Evolutionary conservation across 2,888 invertebrate species (phyloP).

Genomic region (Pseudolycoriella hygida): DNA sequence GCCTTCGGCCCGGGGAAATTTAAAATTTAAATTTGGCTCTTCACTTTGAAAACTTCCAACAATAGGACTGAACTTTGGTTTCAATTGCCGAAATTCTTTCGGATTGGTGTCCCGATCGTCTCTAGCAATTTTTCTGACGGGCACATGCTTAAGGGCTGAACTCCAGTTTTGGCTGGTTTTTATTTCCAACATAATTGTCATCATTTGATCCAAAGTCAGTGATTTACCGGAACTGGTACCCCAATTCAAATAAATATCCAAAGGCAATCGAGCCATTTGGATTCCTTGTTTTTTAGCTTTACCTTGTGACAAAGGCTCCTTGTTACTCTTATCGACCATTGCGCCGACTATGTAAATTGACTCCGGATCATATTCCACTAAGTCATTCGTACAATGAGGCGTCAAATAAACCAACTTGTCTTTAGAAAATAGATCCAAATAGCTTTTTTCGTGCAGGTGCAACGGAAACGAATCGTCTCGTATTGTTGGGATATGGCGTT

Average conservation of each 20-base stretch:
- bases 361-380: conserved; percentile 58
- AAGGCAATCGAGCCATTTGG: conserved; percentile 61
- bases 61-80: too few species aligned
- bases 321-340: conserved; percentile 54
- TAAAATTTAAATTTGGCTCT: too few species aligned
- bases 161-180: conserved; percentile 48
- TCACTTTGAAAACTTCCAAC: too few species aligned
- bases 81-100: too few species aligned
- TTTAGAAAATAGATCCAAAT: conserved; percentile 62
- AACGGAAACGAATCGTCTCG: conserved; percentile 54
- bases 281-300: conserved; percentile 69
- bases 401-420: conserved; percentile 72
- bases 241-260: conserved; percentile 54
- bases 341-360: conserved; percentile 74
- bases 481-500: conserved; percentile 46
- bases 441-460: conserved; percentile 49
- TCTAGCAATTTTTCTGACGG: background rate
- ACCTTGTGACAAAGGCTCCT: conserved; percentile 56
- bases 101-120: too few species aligned
- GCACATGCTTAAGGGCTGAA: conserved; percentile 45
- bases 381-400: conserved; percentile 57
- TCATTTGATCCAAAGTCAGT: conserved; percentile 63
- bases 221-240: conserved; percentile 62
- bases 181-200: conserved; percentile 52
- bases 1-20: too few species aligned